phyloP scores from a whole-genome alignment of 2,797 vertebrate species.

The Scleropages formosus region DNA sequence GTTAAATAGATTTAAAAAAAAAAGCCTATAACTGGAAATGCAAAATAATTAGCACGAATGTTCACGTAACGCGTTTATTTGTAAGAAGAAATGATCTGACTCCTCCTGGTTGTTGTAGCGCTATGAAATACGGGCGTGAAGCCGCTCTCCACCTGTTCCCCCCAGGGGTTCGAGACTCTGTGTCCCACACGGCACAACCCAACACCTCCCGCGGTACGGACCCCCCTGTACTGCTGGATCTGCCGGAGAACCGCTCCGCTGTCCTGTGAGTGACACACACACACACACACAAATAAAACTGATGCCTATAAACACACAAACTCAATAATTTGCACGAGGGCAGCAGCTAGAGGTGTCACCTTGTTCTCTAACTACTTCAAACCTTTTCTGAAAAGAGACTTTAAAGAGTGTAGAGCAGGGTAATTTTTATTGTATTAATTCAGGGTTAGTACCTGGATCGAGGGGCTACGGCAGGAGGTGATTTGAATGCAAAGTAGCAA shows the following conservation, averaged over 20 bases:
- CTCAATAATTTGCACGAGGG: neutral
- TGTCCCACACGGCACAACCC: constrained; percentile 83
- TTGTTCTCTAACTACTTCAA: neutral
- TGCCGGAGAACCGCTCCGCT: constrained; percentile 81
- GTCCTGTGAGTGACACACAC: constrained; percentile 70
- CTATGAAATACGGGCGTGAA: neutral
- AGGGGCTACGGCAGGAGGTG: neutral
- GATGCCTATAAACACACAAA: too few species aligned
- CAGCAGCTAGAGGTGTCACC: neutral
- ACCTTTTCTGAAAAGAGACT: neutral
- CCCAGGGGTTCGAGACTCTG: constrained; percentile 88
- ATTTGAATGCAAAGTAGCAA: too few species aligned
- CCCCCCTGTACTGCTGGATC: constrained; percentile 80
- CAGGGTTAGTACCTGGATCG: too few species aligned
- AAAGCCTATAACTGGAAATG: too few species aligned
- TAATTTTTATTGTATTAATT: too few species aligned
- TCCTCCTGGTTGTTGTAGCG: neutral
- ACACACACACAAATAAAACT: too few species aligned
- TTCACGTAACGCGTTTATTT: neutral
- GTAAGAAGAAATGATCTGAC: too few species aligned
- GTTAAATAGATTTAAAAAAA: neutral
- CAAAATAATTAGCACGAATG: too few species aligned
- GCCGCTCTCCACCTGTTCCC: neutral
- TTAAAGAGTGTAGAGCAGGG: too few species aligned
- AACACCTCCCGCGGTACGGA: constrained; percentile 71